These are phyloP conservation scores for Varecia variegata DNA, from an alignment of 2,797 vertebrate genomes.

Conservation along the genomic window DNA sequence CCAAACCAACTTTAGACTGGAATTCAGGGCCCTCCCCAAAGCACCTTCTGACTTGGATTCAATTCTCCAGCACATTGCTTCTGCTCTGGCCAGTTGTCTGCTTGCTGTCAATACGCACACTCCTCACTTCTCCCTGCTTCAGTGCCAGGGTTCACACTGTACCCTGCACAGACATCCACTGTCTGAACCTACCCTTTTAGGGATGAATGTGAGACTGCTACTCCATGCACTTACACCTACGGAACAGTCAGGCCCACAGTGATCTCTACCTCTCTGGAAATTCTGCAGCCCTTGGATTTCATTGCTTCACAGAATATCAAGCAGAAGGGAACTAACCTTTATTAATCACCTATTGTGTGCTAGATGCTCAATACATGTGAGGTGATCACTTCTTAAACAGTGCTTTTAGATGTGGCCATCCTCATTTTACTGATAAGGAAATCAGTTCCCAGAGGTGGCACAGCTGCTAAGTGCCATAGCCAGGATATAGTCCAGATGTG, in stretches of 20 bases:
- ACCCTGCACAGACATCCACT: background rate
- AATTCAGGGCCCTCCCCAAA: background rate
- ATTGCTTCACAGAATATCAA: background rate
- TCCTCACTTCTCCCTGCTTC: background rate
- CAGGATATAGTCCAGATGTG: fast-evolving
- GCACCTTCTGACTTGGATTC: background rate
- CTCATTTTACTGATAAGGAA: background rate
- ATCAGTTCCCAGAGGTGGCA: background rate
- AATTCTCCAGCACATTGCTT: background rate
- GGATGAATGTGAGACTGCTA: fast-evolving
- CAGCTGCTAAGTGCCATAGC: background rate
- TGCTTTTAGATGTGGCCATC: fast-evolving
- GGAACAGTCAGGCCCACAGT: fast-evolving
- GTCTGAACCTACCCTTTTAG: background rate
- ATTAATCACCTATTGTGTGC: background rate
- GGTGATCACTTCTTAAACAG: too few relatives aligned
- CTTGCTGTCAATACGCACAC: background rate
- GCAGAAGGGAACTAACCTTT: background rate
- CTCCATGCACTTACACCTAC: background rate
- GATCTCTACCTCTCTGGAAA: background rate
- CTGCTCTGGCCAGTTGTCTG: background rate
- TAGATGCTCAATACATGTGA: background rate
- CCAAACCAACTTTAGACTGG: background rate
- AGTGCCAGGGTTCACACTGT: background rate
- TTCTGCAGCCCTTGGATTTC: too few relatives aligned